Percentiles rank a stretch among this genome's conserved stretches.
phyloP scores from a whole-genome alignment of 2,797 vertebrate genomes.

The Eulemur rubriventer region DNA sequence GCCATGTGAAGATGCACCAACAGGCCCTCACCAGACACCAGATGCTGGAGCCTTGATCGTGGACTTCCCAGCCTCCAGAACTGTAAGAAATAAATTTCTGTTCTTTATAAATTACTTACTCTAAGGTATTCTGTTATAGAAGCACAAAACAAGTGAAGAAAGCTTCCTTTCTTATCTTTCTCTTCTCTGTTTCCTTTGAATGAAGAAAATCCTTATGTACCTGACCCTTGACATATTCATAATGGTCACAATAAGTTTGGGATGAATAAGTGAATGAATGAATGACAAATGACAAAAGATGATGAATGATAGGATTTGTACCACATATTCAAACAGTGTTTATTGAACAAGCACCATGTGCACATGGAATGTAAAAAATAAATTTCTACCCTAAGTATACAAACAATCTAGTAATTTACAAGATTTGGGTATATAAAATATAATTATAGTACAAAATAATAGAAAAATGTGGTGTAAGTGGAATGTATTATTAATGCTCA shows the following conservation, averaged over 20 bases:
- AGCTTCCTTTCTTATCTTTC: background rate
- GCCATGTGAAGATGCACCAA: background rate
- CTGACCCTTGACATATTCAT: background rate
- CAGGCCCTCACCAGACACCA: background rate
- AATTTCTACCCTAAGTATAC: background rate
- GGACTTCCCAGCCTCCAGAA: no score
- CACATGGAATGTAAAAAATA: background rate
- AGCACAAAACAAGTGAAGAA: background rate
- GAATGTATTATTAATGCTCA: background rate
- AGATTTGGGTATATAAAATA: background rate
- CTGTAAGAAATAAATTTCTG: background rate
- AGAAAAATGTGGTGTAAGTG: background rate
- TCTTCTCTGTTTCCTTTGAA: background rate
- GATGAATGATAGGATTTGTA: background rate
- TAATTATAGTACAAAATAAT: background rate
- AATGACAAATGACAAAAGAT: background rate
- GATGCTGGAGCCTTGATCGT: background rate
- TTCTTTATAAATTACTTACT: background rate
- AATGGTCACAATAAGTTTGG: background rate
- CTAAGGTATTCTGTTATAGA: background rate
- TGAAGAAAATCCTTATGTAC: background rate
- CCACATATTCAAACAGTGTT: background rate
- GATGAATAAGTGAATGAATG: background rate
- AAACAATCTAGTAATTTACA: background rate
- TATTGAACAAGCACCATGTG: background rate